A percentile compares a stretch with the other conserved stretches of the same genome.
Conservation (phyloP, 2,888 invertebrate genomes). For the Cheilosia vernalis region DNA sequence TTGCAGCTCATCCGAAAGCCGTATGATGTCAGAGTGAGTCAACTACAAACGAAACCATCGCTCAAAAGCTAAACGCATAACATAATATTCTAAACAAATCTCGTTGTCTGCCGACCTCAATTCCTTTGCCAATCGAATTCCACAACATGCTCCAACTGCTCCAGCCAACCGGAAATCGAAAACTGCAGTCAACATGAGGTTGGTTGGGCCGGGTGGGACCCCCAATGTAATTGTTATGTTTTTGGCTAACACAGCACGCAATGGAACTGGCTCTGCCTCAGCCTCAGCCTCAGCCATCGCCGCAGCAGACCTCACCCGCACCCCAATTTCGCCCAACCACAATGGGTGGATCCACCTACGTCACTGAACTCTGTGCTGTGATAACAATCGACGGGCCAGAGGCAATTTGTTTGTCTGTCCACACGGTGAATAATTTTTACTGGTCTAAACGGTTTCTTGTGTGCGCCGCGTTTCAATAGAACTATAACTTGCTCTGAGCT, state of each 20-base stretch:
- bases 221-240: slow-evolving; percentile 56
- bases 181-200: slow-evolving; percentile 60
- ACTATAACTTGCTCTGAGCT: slow-evolving; percentile 29
- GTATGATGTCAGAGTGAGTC: neutral
- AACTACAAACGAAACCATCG: slow-evolving; percentile 27
- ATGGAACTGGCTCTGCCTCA: slow-evolving; percentile 31
- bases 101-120: slow-evolving; percentile 57
- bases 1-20: neutral
- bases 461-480: slow-evolving; percentile 24
- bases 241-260: slow-evolving; percentile 54
- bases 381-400: slow-evolving; percentile 45
- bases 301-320: neutral
- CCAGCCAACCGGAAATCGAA: slow-evolving; percentile 64
- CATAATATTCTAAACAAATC: slow-evolving; percentile 52
- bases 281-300: neutral
- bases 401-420: slow-evolving; percentile 57
- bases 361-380: slow-evolving; percentile 53
- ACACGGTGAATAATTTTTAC: slow-evolving; percentile 55
- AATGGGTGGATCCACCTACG: slow-evolving; percentile 52
- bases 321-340: slow-evolving; percentile 7
- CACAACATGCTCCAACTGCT: slow-evolving; percentile 38
- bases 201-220: neutral
- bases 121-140: slow-evolving; percentile 65
- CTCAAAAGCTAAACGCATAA: slow-evolving; percentile 35
- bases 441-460: slow-evolving; percentile 42